Conservation (phyloP, 2,113 vertebrate genomes). For the Hippocampus abdominalis region DNA sequence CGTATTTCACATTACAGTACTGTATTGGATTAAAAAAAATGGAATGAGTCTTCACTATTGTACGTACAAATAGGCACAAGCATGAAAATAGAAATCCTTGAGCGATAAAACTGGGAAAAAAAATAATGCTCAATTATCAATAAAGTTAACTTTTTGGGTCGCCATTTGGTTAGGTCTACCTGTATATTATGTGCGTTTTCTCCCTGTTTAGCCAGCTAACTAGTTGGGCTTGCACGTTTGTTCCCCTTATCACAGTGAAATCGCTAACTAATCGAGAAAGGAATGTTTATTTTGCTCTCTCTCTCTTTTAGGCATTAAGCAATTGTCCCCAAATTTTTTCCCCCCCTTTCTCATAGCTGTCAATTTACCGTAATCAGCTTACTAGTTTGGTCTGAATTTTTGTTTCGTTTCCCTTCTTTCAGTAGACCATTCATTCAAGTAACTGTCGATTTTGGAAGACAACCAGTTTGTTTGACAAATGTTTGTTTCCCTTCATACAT, state of each 20-base stretch:
- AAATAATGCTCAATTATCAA: background rate
- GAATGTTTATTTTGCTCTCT: background rate
- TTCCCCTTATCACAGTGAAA: background rate
- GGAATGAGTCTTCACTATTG: conserved; percentile 9
- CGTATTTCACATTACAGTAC: background rate
- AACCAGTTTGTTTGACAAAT: background rate
- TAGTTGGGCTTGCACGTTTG: background rate
- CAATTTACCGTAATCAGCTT: too few species aligned
- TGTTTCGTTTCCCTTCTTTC: background rate
- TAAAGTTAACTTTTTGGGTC: background rate
- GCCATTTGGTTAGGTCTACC: background rate
- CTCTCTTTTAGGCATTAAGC: background rate
- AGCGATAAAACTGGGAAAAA: background rate
- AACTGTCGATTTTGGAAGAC: background rate
- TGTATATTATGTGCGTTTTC: background rate
- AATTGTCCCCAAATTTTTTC: background rate
- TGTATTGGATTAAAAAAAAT: conserved; percentile 6
- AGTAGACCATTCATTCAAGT: background rate
- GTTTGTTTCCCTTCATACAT: background rate
- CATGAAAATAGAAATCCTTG: background rate
- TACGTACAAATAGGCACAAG: background rate
- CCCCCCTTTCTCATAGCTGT: too few species aligned
- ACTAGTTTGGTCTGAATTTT: background rate
- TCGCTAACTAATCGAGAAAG: background rate
- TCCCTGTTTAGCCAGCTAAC: background rate